Evolutionary conservation across 2,113 vertebrate species (phyloP).

Genomic region (Henicopernis longicauda): DNA sequence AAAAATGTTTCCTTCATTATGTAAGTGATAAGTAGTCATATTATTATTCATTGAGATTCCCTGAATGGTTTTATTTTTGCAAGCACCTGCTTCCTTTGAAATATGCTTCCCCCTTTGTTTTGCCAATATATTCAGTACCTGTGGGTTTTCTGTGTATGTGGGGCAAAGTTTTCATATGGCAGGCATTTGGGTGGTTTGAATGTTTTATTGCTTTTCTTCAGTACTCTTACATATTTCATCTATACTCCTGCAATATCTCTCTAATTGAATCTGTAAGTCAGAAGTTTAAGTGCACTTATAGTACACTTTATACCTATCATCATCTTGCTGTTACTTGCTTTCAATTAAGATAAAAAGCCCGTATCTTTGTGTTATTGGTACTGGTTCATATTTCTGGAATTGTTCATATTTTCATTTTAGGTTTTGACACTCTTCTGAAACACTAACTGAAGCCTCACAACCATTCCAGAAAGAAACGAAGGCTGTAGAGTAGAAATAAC

Average conservation of each 20-base stretch:
- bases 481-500: background rate
- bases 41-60: constrained; percentile 21
- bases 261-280: background rate
- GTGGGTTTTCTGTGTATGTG: background rate
- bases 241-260: background rate
- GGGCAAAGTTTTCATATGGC: background rate
- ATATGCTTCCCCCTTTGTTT: constrained; percentile 24
- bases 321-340: background rate
- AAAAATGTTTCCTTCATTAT: constrained; percentile 37
- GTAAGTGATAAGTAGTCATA: constrained; percentile 20
- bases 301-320: background rate
- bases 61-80: constrained; percentile 35
- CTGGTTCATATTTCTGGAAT: background rate
- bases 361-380: background rate
- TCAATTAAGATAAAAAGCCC: background rate
- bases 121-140: constrained; percentile 34
- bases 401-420: background rate
- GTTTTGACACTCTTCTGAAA: background rate
- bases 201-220: background rate
- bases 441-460: background rate
- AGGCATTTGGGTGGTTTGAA: background rate
- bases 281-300: background rate
- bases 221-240: background rate
- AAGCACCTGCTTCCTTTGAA: background rate
- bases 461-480: background rate